phyloP scores from a whole-genome alignment of 23 tunicate species.

The Ciona savignyi region DNA sequence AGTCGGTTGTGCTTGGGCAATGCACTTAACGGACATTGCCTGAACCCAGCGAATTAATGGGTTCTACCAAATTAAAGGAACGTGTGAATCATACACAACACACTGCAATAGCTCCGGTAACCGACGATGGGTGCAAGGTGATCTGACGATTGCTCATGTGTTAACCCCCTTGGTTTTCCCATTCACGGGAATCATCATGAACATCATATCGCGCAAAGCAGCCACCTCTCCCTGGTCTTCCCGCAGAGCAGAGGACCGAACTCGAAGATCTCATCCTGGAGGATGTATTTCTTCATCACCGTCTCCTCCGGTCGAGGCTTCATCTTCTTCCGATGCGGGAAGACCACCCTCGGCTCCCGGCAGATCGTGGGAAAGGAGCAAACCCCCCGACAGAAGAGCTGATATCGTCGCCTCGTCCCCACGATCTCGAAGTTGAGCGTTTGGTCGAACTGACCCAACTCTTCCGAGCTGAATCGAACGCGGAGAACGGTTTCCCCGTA shows the following conservation, averaged over 20 bases:
- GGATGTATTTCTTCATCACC: constrained; percentile 74
- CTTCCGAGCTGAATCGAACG: constrained; percentile 82
- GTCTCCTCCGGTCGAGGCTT: constrained; percentile 64
- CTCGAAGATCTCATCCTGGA: constrained; percentile 82
- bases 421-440: constrained; percentile 77
- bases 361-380: constrained; percentile 92
- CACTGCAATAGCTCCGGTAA: no score
- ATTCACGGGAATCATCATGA: no score
- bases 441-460: constrained; percentile 87
- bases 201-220: no score
- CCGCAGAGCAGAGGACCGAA: constrained; percentile 98
- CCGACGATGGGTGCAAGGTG: no score
- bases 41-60: no score
- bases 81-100: no score
- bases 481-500: constrained; percentile 46
- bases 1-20: no score
- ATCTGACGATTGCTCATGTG: no score
- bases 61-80: no score
- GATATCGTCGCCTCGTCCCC: constrained; percentile 76
- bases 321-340: constrained; percentile 71
- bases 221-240: constrained; percentile 85
- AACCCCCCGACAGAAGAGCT: constrained; percentile 86
- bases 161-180: no score
- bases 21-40: no score
- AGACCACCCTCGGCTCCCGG: constrained; percentile 79